Percentiles rank a stretch among this genome's conserved stretches.
Evolutionary conservation across 2,113 vertebrate genomes (phyloP).

Genomic region (Columba livia): DNA sequence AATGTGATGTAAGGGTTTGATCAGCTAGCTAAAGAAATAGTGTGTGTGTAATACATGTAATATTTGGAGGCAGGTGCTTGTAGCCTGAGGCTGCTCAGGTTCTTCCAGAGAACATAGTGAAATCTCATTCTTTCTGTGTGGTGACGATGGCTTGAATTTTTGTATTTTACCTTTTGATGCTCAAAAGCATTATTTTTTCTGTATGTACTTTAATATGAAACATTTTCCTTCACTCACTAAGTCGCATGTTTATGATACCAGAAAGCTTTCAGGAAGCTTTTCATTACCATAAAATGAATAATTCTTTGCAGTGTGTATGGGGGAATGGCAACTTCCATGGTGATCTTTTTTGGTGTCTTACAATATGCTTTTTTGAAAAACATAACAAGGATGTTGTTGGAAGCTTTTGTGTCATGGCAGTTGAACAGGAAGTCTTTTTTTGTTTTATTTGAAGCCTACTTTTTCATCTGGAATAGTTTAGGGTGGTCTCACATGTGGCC

Average conservation of each 20-base stretch:
- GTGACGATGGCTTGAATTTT: conserved; percentile 9
- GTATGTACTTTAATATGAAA: conserved; percentile 14
- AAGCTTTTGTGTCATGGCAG: conserved; percentile 47
- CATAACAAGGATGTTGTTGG: neutral
- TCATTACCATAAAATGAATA: neutral
- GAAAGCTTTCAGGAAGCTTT: conserved; percentile 21
- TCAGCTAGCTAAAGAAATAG: conserved; percentile 39
- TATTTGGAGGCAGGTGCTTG: conserved; percentile 38
- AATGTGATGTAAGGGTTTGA: conserved; percentile 49
- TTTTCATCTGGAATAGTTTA: conserved; percentile 57
- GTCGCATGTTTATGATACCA: conserved; percentile 29
- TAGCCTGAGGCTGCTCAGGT: conserved; percentile 29
- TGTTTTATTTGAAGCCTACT: neutral
- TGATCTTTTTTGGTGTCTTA: neutral
- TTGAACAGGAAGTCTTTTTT: conserved; percentile 1
- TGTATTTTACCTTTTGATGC: conserved; percentile 32
- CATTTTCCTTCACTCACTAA: conserved; percentile 43
- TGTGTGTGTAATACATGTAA: neutral
- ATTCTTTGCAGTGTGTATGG: neutral
- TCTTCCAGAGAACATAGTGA: conserved; percentile 45
- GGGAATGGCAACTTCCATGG: neutral
- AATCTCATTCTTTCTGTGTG: conserved; percentile 42
- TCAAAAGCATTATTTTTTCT: conserved; percentile 26
- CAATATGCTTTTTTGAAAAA: neutral
- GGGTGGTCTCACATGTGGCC: neutral